Base-by-base conservation (phyloP, 2,888 invertebrate genomes). In the Heliconius aoede region DNA sequence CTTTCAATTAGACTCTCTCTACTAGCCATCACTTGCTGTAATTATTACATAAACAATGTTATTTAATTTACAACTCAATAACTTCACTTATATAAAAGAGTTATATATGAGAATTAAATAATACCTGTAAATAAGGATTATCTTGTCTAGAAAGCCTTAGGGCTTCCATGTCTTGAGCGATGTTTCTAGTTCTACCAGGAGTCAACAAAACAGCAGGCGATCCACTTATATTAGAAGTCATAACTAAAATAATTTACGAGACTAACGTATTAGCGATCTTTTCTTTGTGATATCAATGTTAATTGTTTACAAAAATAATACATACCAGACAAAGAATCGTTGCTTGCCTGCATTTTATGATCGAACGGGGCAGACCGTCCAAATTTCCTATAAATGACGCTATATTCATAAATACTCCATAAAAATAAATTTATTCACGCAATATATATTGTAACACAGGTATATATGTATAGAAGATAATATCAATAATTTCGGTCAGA, bases 131-230 rank as follows among this genome's bases (percentile, higher is more conserved):
- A 87, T 97, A 97, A 3, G 97, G 97, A 91, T 98, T 97, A 89
- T 98, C 97, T 90, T 97, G 97, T 79, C 97, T 95, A 13, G 97
- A 97, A 67, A 97, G 95, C 84, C 97, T 95, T 64, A 97, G 92
- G 32, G 97, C 97, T 88, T 97, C 97, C 97, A 97, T 97, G 86
- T 97, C 97, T 90, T 97, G 97, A 85, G 97, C 97, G 85, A 97
- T 97, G 90, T 97, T 97, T 82, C 97, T 95, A 79, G 96, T 96
- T 81, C 97, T 94, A 28, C 97, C 97, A 72, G 97, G 97, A 82
- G 97, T 97, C 81, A 97, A 89, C 62, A 97, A 95, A 79, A 97
- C 94, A 72, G 96, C 96, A 55, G 97, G 84, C 21, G 94, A 91
- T 11, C 90, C 86, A 67, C 88, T 86, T 86, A 90, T 85, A 40